These are phyloP conservation scores for Cetoscarus ocellatus DNA, from an alignment of 2,797 vertebrate species.

Conservation along the genomic window DNA sequence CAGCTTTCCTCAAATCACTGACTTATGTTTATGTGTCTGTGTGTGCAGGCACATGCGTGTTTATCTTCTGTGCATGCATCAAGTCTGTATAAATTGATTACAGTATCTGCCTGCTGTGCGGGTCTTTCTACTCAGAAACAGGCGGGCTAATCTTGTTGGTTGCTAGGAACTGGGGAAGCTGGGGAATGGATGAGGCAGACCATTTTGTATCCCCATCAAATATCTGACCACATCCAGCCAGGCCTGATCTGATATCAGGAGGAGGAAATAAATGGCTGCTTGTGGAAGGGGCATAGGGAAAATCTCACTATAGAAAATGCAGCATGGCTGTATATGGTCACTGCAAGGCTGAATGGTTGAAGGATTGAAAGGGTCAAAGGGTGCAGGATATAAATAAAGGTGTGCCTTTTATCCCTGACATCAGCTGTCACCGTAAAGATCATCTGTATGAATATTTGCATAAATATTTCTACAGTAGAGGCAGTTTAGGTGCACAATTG, in stretches of 20 bases:
- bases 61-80: constrained; percentile 68
- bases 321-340: constrained; percentile 38
- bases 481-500: constrained; percentile 7
- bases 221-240: constrained; percentile 59
- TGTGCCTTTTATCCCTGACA: neutral
- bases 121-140: constrained; percentile 66
- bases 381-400: constrained; percentile 26
- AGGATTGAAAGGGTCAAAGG: constrained; percentile 32
- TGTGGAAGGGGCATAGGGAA: constrained; percentile 47
- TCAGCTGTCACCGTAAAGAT: constrained; percentile 20
- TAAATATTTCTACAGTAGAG: constrained; percentile 11
- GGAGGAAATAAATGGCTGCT: constrained; percentile 46
- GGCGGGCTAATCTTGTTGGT: constrained; percentile 77
- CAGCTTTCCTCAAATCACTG: constrained; percentile 28
- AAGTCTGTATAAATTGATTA: constrained; percentile 71
- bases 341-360: constrained; percentile 38
- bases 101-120: constrained; percentile 65
- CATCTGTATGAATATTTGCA: constrained; percentile 22
- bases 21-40: constrained; percentile 14
- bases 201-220: constrained; percentile 66
- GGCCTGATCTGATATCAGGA: constrained; percentile 70
- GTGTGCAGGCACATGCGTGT: constrained; percentile 46
- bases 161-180: constrained; percentile 72
- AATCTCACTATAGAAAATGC: constrained; percentile 51
- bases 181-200: constrained; percentile 64